Conservation (phyloP, 2,113 vertebrate species). For the Sprattus sprattus region DNA sequence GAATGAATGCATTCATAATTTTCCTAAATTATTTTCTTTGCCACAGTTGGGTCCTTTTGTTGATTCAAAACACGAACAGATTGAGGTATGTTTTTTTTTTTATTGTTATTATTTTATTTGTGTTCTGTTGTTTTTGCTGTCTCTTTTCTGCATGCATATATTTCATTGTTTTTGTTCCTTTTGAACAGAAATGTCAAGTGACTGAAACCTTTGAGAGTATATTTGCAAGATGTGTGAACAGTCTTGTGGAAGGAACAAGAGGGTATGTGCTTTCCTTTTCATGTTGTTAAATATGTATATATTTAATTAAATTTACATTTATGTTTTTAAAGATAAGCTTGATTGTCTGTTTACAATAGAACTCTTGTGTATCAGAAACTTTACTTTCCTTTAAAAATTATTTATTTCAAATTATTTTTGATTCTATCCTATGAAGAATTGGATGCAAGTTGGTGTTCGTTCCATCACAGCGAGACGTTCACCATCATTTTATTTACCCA, state of each 20-base stretch:
- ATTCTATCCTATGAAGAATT: conserved; percentile 50
- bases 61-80: conserved; percentile 88
- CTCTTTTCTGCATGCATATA: no score
- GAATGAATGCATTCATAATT: conserved; percentile 15
- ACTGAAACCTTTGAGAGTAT: conserved; percentile 76
- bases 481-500: conserved; percentile 84
- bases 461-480: conserved; percentile 82
- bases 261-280: conserved; percentile 63
- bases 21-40: conserved; percentile 28
- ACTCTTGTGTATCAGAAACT: not conserved
- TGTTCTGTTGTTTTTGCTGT: not conserved
- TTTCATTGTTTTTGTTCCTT: conserved; percentile 18
- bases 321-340: not conserved
- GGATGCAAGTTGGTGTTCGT: conserved; percentile 79
- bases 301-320: not conserved
- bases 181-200: conserved; percentile 78
- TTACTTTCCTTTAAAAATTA: not conserved
- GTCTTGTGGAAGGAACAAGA: conserved; percentile 82
- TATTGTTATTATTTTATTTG: not conserved
- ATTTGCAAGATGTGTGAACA: conserved; percentile 81
- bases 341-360: no score
- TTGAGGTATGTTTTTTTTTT: conserved; percentile 76
- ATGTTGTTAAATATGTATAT: not conserved
- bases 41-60: conserved; percentile 87
- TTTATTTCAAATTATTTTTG: not conserved